These are phyloP conservation scores for Bicyclus anynana DNA, from an alignment of 1,140 invertebrate genomes.

Conservation along the genomic window DNA sequence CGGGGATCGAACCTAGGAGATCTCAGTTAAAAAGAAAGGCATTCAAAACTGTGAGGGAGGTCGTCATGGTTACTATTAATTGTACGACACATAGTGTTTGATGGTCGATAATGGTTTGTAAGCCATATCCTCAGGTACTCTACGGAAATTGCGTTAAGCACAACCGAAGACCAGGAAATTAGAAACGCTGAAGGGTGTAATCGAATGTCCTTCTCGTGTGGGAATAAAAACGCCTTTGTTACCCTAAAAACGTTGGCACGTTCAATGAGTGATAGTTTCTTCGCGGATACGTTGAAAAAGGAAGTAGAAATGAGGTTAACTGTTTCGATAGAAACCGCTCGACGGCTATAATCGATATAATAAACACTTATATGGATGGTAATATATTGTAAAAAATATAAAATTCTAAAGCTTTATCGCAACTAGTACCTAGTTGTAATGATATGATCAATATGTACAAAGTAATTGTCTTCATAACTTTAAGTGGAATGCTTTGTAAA, in stretches of 20 bases:
- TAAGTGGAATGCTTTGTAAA: too few species aligned
- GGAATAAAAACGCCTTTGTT: slow-evolving; percentile 48
- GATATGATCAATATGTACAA: too few species aligned
- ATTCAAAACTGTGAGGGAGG: neutral
- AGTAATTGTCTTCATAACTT: too few species aligned
- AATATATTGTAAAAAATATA: too few species aligned
- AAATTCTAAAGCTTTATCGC: too few species aligned
- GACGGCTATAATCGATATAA: too few species aligned
- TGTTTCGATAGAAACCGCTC: neutral
- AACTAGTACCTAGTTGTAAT: too few species aligned
- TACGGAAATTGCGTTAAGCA: slow-evolving; percentile 73
- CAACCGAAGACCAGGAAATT: slow-evolving; percentile 72
- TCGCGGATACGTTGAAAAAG: neutral
- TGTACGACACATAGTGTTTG: neutral
- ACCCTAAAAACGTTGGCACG: slow-evolving; percentile 24
- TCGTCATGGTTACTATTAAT: neutral
- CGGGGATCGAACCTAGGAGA: too few species aligned
- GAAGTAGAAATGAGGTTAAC: neutral
- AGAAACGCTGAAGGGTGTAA: slow-evolving; percentile 71
- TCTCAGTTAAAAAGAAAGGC: too few species aligned
- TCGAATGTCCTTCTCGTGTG: slow-evolving; percentile 60
- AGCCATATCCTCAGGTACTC: slow-evolving; percentile 16
- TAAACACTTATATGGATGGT: too few species aligned
- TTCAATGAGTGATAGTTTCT: slow-evolving; percentile 4
- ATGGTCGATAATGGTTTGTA: slow-evolving; percentile 3